Evolutionary conservation across 2,797 vertebrate species (phyloP).

Genomic region (Bucorvus abyssinicus): DNA sequence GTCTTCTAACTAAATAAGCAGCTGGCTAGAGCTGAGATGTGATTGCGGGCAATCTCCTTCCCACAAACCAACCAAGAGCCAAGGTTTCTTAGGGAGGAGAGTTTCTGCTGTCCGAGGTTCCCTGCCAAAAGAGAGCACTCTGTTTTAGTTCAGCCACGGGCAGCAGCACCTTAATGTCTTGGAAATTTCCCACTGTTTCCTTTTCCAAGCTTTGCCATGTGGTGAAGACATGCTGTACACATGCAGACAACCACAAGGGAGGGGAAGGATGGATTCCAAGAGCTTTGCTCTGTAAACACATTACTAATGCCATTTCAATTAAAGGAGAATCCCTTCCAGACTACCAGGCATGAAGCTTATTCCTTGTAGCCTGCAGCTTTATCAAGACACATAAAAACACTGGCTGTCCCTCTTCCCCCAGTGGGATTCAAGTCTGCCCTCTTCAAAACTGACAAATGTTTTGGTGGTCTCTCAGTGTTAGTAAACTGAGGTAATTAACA

Average conservation of each 20-base stretch:
- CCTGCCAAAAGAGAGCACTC: background rate
- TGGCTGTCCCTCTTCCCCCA: background rate
- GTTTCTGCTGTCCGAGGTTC: background rate
- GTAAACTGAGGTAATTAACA: background rate
- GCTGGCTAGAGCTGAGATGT: background rate
- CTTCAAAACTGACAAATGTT: background rate
- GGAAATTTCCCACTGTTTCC: background rate
- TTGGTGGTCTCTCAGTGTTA: background rate
- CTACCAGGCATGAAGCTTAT: background rate
- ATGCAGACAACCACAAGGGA: background rate
- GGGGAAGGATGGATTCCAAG: background rate
- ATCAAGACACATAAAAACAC: background rate
- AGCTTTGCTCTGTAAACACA: background rate
- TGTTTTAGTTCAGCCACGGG: background rate
- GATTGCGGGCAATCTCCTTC: background rate
- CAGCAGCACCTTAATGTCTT: background rate
- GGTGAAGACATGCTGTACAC: background rate
- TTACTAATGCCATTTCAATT: background rate
- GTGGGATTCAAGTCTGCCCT: background rate
- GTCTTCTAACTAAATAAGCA: background rate
- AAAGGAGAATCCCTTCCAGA: background rate
- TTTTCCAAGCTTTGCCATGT: background rate
- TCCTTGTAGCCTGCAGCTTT: background rate
- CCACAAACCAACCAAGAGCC: background rate
- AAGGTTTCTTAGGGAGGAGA: background rate